These are phyloP conservation scores for Nothoprocta pentlandii DNA, from an alignment of 2,113 vertebrate genomes.

Conservation along the genomic window DNA sequence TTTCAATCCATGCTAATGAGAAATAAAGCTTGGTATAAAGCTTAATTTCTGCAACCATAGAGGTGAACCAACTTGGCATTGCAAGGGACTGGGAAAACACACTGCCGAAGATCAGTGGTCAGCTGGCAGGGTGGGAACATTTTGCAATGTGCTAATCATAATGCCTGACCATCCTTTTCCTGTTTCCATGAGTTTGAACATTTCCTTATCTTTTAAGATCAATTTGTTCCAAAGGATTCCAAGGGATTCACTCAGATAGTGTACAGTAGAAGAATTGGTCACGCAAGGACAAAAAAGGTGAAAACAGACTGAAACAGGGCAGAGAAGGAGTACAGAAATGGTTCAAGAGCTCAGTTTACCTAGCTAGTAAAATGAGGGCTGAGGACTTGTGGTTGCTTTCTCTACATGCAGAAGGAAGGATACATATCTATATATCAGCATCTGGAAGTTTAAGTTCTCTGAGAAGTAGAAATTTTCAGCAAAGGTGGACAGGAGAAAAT, in stretches of 20 bases:
- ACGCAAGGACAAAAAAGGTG: not conserved
- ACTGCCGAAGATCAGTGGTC: not conserved
- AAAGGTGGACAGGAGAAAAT: not conserved
- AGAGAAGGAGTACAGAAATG: not conserved
- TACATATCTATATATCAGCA: not conserved
- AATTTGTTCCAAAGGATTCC: not conserved
- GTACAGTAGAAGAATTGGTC: not conserved
- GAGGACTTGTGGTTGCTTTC: rapidly evolving
- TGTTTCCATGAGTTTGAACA: not conserved
- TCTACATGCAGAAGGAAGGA: not conserved
- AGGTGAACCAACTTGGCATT: not conserved
- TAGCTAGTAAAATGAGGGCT: not conserved
- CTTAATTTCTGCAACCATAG: not conserved
- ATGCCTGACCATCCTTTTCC: not conserved
- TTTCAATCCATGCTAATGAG: not conserved
- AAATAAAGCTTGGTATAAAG: not conserved
- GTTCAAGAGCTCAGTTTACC: not conserved
- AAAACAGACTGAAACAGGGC: not conserved
- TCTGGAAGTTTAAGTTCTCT: not conserved
- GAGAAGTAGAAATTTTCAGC: not conserved
- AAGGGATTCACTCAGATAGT: not conserved
- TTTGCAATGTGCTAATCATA: not conserved
- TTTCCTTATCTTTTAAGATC: not conserved
- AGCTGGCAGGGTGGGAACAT: not conserved
- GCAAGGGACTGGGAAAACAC: not conserved